phyloP scores from a whole-genome alignment of 2,797 vertebrate genomes.

The Enteromius mattozi region DNA sequence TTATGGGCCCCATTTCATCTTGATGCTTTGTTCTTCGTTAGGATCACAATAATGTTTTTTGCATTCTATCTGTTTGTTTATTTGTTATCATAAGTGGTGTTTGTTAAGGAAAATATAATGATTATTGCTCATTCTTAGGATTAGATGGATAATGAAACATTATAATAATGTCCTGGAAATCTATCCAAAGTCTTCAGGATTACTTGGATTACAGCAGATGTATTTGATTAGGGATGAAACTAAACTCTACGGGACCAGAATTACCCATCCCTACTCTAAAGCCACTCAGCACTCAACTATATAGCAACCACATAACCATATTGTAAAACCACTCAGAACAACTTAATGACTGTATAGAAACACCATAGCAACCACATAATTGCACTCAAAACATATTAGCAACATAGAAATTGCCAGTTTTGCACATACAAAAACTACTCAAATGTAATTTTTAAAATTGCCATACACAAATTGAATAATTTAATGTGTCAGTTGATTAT shows the following conservation, averaged over 20 bases:
- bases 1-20: neutral
- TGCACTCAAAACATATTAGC: constrained; percentile 25
- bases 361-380: constrained; percentile 5
- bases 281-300: neutral
- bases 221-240: neutral
- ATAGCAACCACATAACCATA: constrained; percentile 3
- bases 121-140: neutral
- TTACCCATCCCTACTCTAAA: neutral
- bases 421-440: neutral
- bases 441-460: too few species aligned
- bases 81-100: neutral
- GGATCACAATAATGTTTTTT: neutral
- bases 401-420: neutral
- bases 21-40: neutral
- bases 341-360: neutral
- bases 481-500: constrained; percentile 16
- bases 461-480: constrained; percentile 1
- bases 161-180: neutral
- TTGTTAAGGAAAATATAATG: neutral
- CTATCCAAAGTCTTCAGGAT: neutral
- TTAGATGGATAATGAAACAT: neutral
- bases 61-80: neutral
- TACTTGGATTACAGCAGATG: neutral
- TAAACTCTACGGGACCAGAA: neutral
- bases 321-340: neutral